phyloP scores from a whole-genome alignment of 2,113 vertebrate species.

The Lucifuga dentata region DNA sequence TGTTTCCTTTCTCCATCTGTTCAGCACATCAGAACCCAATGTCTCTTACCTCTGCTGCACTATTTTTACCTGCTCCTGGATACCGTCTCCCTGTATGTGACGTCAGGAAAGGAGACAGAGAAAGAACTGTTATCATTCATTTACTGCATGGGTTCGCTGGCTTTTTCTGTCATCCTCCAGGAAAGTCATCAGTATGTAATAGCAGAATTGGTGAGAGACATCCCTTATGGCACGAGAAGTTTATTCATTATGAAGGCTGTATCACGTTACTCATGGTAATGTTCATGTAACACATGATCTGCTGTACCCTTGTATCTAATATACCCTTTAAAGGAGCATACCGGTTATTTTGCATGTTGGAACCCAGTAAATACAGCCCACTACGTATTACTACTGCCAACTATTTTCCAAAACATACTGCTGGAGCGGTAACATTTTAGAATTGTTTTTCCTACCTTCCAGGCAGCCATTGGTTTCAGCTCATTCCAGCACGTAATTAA shows the following conservation, averaged over 20 bases:
- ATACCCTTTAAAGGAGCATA: too few species aligned
- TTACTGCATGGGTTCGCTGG: constrained; percentile 40
- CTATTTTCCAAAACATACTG: too few species aligned
- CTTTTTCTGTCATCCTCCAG: constrained; percentile 38
- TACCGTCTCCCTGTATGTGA: constrained; percentile 71
- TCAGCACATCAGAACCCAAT: constrained; percentile 68
- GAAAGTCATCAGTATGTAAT: constrained; percentile 53
- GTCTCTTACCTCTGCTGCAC: constrained; percentile 65
- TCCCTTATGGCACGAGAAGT: neutral
- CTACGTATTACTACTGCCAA: too few species aligned
- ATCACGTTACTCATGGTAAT: neutral
- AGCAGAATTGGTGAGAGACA: constrained; percentile 21
- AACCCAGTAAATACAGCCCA: too few species aligned
- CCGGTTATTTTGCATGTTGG: too few species aligned
- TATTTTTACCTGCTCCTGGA: constrained; percentile 81
- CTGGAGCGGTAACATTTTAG: too few species aligned
- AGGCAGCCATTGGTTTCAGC: too few species aligned
- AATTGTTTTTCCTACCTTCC: too few species aligned
- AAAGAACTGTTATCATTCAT: constrained; percentile 43
- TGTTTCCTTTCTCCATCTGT: constrained; percentile 74
- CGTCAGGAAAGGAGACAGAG: constrained; percentile 52
- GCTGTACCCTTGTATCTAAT: too few species aligned
- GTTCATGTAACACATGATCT: constrained; percentile 16
- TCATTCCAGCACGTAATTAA: too few species aligned
- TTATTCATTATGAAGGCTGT: constrained; percentile 13